Conservation (phyloP, 2,113 vertebrate genomes). For the Aphelocoma coerulescens region DNA sequence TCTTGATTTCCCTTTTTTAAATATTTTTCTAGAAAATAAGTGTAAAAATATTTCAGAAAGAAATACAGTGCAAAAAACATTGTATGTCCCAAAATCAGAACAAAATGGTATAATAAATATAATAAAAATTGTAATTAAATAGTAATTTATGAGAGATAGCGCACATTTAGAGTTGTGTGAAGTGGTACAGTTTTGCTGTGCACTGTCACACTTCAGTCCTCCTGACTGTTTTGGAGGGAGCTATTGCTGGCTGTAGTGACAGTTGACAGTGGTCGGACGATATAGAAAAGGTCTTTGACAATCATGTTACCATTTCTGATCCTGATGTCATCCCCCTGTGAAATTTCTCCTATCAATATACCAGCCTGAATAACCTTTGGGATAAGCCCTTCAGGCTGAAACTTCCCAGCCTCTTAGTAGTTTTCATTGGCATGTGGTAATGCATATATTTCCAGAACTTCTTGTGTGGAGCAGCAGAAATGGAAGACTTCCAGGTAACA, state of each 20-base stretch:
- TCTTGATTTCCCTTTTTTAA: not conserved
- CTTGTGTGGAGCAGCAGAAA: constrained; percentile 41
- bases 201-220: not conserved
- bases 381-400: not conserved
- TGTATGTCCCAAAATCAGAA: not conserved
- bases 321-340: not conserved
- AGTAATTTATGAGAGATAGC: not conserved
- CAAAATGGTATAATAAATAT: not conserved
- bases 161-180: not conserved
- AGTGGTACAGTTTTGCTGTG: not conserved
- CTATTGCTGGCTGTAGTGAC: not conserved
- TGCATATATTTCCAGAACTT: constrained; percentile 81
- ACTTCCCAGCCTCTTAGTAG: not conserved
- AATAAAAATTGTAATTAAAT: not conserved
- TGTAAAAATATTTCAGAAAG: not conserved
- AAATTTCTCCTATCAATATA: not conserved
- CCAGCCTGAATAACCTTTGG: not conserved
- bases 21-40: not conserved
- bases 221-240: not conserved
- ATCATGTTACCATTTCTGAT: not conserved
- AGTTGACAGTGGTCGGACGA: not conserved
- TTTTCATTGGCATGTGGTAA: constrained; percentile 78
- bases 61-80: not conserved
- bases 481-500: constrained; percentile 71
- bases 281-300: not conserved